These are phyloP conservation scores for Dendropsophus ebraccatus DNA, from an alignment of 2,113 vertebrate genomes.

Conservation along the genomic window DNA sequence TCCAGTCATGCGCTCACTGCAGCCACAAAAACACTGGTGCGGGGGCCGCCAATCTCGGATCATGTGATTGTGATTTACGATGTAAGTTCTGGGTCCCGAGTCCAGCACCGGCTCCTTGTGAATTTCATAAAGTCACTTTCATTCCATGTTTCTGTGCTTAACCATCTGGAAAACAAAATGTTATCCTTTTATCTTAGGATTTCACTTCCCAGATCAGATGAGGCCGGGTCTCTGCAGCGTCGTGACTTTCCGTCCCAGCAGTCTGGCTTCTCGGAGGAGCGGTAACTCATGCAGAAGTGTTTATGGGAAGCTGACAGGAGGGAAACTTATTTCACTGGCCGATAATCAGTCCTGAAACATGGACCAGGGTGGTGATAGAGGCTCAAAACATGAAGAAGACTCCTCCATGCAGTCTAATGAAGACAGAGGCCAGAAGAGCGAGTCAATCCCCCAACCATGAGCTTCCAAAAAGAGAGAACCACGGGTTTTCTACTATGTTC, in stretches of 20 bases:
- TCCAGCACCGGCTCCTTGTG: conserved; percentile 28
- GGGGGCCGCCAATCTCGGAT: conserved; percentile 9
- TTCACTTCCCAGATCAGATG: too few species aligned
- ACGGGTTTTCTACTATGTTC: too few species aligned
- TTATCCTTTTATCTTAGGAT: conserved; percentile 43
- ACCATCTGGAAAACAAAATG: conserved; percentile 24
- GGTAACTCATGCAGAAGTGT: conserved; percentile 22
- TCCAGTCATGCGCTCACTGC: conserved; percentile 15
- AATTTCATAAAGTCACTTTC: conserved; percentile 23
- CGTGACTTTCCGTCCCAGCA: not conserved
- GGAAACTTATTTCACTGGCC: not conserved
- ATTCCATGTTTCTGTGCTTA: conserved; percentile 19
- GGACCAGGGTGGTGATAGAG: not conserved
- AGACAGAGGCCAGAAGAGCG: not conserved
- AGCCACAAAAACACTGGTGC: not conserved
- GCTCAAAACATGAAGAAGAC: too few species aligned
- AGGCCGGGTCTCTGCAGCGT: too few species aligned
- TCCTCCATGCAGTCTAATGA: not conserved
- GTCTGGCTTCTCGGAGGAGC: not conserved
- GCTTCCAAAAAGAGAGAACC: too few species aligned
- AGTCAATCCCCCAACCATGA: not conserved
- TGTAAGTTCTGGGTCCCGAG: conserved; percentile 18
- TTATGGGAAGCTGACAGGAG: not conserved
- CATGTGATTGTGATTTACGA: conserved; percentile 53
- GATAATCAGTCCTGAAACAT: not conserved